phyloP scores from a whole-genome alignment of 2,888 invertebrate genomes.

The Chymomyza fuscimana region DNA sequence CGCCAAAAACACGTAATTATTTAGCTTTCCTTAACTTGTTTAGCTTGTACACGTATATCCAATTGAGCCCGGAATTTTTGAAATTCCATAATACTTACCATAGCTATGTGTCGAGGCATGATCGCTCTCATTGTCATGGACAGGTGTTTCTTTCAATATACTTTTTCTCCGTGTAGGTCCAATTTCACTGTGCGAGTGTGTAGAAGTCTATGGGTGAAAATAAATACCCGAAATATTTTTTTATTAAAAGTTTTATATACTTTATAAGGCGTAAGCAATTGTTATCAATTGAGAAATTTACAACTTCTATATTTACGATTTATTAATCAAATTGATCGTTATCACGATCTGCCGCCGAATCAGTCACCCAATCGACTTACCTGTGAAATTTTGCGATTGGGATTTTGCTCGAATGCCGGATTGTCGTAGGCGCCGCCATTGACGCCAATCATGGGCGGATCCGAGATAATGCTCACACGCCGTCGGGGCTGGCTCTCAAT shows the following conservation, averaged over 20 bases:
- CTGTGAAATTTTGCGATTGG: constrained; percentile 79
- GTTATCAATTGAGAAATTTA: background rate
- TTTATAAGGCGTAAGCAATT: background rate
- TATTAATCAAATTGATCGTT: constrained; percentile 43
- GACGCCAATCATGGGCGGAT: constrained; percentile 78
- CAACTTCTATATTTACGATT: background rate
- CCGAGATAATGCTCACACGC: constrained; percentile 84
- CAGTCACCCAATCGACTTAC: constrained; percentile 51
- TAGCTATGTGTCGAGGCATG: constrained; percentile 77
- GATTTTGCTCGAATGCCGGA: constrained; percentile 83
- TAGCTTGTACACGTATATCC: too few species aligned
- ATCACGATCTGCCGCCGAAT: background rate
- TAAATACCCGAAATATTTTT: background rate
- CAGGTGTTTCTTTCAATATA: constrained; percentile 83
- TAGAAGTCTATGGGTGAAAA: constrained; percentile 80
- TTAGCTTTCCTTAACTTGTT: too few species aligned
- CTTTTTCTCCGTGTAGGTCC: constrained; percentile 87
- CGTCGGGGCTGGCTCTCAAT: constrained; percentile 80
- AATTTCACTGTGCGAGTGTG: constrained; percentile 82
- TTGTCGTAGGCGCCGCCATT: constrained; percentile 83
- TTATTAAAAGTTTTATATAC: background rate
- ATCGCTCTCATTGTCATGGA: constrained; percentile 78
- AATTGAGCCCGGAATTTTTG: background rate
- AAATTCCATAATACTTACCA: constrained; percentile 63
- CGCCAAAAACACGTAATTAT: too few species aligned